phyloP scores from a whole-genome alignment of 2,113 vertebrate species.

The Ginglymostoma cirratum region DNA sequence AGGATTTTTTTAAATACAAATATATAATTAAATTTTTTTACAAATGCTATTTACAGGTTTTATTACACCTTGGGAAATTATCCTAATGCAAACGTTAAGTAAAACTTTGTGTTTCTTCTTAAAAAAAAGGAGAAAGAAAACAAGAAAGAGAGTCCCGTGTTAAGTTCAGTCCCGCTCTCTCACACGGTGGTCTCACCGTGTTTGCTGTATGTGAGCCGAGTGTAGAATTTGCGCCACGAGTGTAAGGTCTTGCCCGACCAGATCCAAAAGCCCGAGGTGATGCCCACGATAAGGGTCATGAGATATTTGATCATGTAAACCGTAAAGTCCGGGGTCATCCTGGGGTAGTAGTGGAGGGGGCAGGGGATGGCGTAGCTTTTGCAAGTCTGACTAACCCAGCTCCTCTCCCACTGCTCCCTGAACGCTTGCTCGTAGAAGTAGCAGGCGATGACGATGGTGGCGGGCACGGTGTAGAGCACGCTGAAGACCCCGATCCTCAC shows the following conservation, averaged over 20 bases:
- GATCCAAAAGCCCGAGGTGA: conserved; percentile 98
- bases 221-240: conserved; percentile 94
- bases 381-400: conserved; percentile 90
- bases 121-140: conserved; percentile 45
- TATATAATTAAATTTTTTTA: conserved; percentile 74
- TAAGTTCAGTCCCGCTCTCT: conserved; percentile 38
- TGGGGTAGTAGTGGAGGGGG: conserved; percentile 71
- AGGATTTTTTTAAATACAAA: conserved; percentile 72
- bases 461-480: conserved; percentile 92
- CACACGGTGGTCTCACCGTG: conserved; percentile 90
- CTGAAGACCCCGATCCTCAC: conserved; percentile 95
- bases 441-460: conserved; percentile 93
- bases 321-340: conserved; percentile 91
- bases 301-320: conserved; percentile 99
- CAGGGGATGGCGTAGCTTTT: conserved; percentile 88
- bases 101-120: conserved; percentile 46
- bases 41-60: conserved; percentile 85
- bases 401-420: conserved; percentile 86
- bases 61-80: conserved; percentile 57
- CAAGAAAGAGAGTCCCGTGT: background rate
- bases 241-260: conserved; percentile 98
- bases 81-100: conserved; percentile 48
- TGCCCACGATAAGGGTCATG: conserved; percentile 97
- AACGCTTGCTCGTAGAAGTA: conserved; percentile 98
- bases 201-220: conserved; percentile 78